These are phyloP conservation scores for Eilema depressum DNA, from an alignment of 2,888 invertebrate species.

Conservation along the genomic window DNA sequence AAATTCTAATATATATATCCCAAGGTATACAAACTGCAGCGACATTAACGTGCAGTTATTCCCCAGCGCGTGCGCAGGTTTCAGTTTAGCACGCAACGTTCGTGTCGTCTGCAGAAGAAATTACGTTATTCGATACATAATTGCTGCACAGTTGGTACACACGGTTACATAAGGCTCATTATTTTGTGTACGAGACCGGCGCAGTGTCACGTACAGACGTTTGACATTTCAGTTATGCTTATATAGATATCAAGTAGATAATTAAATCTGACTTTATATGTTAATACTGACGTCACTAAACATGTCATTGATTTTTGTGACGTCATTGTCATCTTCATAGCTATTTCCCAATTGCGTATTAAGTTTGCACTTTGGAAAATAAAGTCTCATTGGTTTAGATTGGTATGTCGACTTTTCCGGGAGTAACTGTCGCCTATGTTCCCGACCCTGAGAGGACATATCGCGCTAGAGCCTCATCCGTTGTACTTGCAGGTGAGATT, in stretches of 20 bases:
- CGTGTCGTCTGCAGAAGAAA: conserved; percentile 9
- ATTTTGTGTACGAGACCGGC: conserved; percentile 5
- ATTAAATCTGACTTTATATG: background rate
- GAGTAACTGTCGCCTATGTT: no score
- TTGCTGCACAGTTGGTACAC: conserved; percentile 6
- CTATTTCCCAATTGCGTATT: no score
- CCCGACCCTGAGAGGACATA: no score
- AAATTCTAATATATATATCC: no score
- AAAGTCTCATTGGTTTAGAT: no score
- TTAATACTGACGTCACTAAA: no score
- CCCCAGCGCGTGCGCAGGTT: conserved; percentile 9
- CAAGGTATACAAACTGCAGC: background rate
- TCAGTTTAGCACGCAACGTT: background rate
- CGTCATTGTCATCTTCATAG: no score
- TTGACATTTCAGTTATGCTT: background rate
- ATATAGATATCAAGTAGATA: background rate
- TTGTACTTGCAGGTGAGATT: no score
- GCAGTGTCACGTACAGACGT: conserved; percentile 6
- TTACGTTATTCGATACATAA: conserved; percentile 12
- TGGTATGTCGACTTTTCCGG: no score
- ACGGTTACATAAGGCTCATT: conserved; percentile 11
- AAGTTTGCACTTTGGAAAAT: no score
- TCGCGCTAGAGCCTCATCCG: no score
- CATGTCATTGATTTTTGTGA: no score
- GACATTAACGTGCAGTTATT: conserved; percentile 13